Conservation (phyloP, 2,113 vertebrate genomes). For the Burhinus bistriatus region DNA sequence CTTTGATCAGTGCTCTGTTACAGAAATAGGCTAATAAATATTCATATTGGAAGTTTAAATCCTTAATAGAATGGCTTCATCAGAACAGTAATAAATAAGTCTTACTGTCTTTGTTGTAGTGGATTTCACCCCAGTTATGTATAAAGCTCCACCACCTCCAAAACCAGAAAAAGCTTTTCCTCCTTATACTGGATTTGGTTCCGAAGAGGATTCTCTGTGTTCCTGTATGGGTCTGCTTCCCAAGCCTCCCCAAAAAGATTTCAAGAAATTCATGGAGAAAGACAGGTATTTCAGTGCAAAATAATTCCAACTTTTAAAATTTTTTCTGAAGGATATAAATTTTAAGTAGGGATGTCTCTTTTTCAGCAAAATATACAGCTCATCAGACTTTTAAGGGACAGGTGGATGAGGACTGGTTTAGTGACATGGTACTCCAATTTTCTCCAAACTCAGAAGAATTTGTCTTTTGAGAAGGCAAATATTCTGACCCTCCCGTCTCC, state of each 20-base stretch:
- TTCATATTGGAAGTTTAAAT: slow-evolving; percentile 57
- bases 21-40: neutral
- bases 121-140: slow-evolving; percentile 82
- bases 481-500: too few relatives aligned
- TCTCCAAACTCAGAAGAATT: neutral
- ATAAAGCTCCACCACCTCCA: slow-evolving; percentile 70
- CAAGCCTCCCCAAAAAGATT: slow-evolving; percentile 77
- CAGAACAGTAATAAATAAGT: slow-evolving; percentile 26
- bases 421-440: neutral
- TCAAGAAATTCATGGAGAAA: slow-evolving; percentile 82
- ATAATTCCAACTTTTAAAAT: neutral
- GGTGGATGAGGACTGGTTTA: neutral
- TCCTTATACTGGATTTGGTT: slow-evolving; percentile 91
- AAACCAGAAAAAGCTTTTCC: slow-evolving; percentile 74
- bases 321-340: neutral
- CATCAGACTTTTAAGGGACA: neutral
- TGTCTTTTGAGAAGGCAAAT: neutral
- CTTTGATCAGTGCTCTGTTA: neutral
- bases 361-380: neutral
- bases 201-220: slow-evolving; percentile 90
- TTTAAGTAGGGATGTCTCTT: neutral
- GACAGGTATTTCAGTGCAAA: slow-evolving; percentile 81
- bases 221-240: slow-evolving; percentile 79
- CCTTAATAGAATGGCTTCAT: slow-evolving; percentile 48
- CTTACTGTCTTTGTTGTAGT: slow-evolving; percentile 75